phyloP scores from a whole-genome alignment of 1,140 invertebrate genomes.

The Meteorus sp. region DNA sequence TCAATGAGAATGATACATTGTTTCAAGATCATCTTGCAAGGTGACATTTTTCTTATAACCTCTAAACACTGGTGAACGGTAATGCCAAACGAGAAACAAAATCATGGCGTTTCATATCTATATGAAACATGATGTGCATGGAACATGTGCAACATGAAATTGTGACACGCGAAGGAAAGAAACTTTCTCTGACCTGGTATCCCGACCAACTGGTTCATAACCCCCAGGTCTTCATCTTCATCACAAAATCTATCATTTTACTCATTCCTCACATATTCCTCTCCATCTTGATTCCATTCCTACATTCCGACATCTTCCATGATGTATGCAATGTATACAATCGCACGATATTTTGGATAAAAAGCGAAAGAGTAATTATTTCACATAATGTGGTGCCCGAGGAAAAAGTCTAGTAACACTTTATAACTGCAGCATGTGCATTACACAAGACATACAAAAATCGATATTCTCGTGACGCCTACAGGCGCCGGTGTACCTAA shows the following conservation, averaged over 20 bases:
- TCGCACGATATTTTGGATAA: neutral
- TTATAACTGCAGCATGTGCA: conserved; percentile 32
- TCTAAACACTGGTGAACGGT: too few species aligned
- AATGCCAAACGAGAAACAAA: too few species aligned
- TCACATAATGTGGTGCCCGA: conserved; percentile 1
- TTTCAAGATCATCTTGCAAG: too few species aligned
- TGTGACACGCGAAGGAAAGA: neutral
- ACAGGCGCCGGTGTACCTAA: conserved; percentile 30
- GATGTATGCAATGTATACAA: neutral
- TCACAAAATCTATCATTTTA: neutral
- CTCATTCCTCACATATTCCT: conserved; percentile 1
- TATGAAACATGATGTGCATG: too few species aligned
- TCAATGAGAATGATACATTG: too few species aligned
- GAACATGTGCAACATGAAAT: too few species aligned
- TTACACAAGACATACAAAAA: conserved; percentile 41
- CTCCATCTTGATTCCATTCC: neutral
- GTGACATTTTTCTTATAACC: too few species aligned
- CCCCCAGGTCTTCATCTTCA: neutral
- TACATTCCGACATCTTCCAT: neutral
- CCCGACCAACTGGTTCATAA: neutral
- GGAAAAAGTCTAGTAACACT: too few species aligned
- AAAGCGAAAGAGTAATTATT: neutral
- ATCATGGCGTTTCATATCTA: too few species aligned
- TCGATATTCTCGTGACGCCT: conserved; percentile 41
- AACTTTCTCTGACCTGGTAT: conserved; percentile 17